Evolutionary conservation across 2,797 vertebrate genomes (phyloP), one percentile per base, ranked within the genome.

Genomic region (Rhyacichthys aspro): DNA sequence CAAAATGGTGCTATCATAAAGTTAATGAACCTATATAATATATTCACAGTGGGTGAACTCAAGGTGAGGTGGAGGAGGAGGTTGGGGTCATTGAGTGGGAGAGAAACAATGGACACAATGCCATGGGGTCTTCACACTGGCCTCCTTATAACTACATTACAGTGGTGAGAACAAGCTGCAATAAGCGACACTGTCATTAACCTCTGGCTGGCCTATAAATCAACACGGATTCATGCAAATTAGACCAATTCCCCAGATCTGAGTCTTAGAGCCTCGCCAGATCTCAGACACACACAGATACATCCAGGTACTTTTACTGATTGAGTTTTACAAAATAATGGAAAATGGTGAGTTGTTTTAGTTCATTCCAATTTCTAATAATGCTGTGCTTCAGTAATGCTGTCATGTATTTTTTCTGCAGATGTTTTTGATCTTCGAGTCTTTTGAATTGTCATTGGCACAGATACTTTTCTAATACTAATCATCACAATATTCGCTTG

Each of bases 131-230:
- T 66, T 70, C 75, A 73, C 88, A 3, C n/a, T 28, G 83, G 83
- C 83, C 87, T 90, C 82, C 7, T 54, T 86, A 88, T 88, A 93
- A 93, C 78, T 85, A 92, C 91, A 93, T 91, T 91, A 93, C 90
- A 93, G 93, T 91, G 90, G 92, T 88, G 86, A 87, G 90, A 94
- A 93, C 92, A 91, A 90, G 90, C 87, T n/a, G 83, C 81, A 85
- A 86, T 86, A 91, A 94, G 90, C 88, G 90, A 91, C 92, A 87
- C 86, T 78, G 78, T 93, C 92, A 93, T 95, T 95, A 94, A 95
- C 94, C 94, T 94, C 92, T 92, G 89, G 74, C 90, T 90, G 81
- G 79, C 85, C 90, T 83, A 93, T 94, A 94, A 95, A 94, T 95
- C 93, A 94, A 88, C 77, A 84, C 73, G 88, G 84, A 88, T 91